phyloP scores from a whole-genome alignment of 2,113 vertebrate genomes.

The Phalacrocorax brasilianus region DNA sequence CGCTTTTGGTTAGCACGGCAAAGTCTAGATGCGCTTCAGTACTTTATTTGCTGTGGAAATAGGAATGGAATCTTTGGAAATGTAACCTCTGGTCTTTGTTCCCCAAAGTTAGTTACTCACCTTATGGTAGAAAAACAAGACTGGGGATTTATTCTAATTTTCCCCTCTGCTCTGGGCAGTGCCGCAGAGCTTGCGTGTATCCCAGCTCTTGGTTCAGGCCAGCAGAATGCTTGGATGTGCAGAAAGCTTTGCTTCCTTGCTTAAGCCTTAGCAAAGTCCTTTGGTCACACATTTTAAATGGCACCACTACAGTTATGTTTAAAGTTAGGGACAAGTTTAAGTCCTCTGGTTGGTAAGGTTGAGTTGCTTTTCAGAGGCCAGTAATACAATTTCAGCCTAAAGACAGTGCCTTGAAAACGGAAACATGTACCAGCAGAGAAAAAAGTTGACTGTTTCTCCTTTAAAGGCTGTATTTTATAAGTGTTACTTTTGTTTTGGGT shows the following conservation, averaged over 20 bases:
- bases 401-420: background rate
- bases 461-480: constrained; percentile 51
- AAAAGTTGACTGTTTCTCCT: constrained; percentile 17
- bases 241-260: background rate
- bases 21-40: background rate
- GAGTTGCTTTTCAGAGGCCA: background rate
- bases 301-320: background rate
- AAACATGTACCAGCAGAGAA: background rate
- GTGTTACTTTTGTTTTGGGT: constrained; percentile 34
- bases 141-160: background rate
- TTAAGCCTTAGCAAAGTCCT: background rate
- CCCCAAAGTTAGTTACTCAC: background rate
- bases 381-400: background rate
- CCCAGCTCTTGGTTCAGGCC: background rate
- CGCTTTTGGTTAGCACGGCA: background rate
- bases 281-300: background rate
- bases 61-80: background rate
- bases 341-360: background rate
- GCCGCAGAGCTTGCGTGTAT: background rate
- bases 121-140: background rate
- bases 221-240: rapidly evolving
- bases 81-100: background rate
- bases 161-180: background rate
- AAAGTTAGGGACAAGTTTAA: background rate
- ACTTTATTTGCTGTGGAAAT: background rate